Conservation (phyloP, 2,888 invertebrate genomes). For the Lumbricus terrestris region DNA sequence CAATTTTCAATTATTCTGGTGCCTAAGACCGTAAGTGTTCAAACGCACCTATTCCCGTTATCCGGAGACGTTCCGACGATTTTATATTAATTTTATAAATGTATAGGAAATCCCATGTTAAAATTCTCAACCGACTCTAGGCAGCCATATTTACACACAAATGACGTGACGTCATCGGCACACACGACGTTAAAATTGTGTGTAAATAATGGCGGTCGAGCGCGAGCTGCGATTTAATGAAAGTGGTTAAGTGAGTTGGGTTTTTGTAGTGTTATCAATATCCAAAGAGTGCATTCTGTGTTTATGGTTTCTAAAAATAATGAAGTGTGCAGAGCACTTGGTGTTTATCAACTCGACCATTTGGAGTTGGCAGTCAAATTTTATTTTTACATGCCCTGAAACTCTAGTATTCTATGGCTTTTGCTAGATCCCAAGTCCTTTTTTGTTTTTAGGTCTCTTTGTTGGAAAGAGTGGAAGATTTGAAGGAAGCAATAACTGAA, state of each 20-base stretch:
- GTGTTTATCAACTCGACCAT: not conserved
- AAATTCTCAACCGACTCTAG: no score
- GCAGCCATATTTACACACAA: no score
- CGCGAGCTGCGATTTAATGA: no score
- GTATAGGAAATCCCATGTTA: no score
- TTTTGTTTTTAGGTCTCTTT: not conserved
- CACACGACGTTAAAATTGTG: no score
- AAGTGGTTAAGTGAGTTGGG: not conserved
- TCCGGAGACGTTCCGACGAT: no score
- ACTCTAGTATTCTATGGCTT: not conserved
- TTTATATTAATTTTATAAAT: no score
- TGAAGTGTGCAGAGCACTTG: not conserved
- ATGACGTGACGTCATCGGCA: no score
- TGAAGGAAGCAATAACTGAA: slow-evolving; percentile 11
- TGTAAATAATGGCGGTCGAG: no score
- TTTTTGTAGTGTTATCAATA: not conserved
- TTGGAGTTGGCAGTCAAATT: not conserved
- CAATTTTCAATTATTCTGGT: no score
- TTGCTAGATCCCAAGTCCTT: not conserved
- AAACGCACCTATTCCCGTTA: no score
- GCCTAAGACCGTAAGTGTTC: no score
- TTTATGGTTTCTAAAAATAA: not conserved
- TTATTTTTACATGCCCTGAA: not conserved
- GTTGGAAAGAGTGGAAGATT: not conserved
- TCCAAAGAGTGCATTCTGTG: not conserved